These are phyloP conservation scores for Sphaerophoria rueppellii DNA, from an alignment of 2,888 invertebrate genomes.

Conservation along the genomic window DNA sequence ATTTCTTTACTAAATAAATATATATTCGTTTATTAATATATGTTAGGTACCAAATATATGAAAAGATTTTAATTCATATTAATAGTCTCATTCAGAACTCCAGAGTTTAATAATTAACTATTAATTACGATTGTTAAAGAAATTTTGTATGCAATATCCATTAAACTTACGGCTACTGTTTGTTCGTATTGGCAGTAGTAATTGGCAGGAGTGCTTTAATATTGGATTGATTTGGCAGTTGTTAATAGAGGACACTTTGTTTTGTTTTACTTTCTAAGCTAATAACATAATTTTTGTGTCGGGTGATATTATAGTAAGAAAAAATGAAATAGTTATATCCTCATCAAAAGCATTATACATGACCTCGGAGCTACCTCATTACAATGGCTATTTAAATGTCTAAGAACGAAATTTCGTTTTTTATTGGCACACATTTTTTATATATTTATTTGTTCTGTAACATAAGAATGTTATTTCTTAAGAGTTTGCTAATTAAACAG, in stretches of 20 bases:
- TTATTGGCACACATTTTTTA: conserved; percentile 44
- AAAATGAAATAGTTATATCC: conserved; percentile 54
- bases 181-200: conserved; percentile 82
- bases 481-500: conserved; percentile 3
- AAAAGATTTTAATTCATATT: conserved; percentile 73
- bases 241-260: conserved; percentile 47
- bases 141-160: conserved; percentile 60
- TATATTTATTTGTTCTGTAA: conserved; percentile 37
- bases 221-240: conserved; percentile 47
- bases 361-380: conserved; percentile 51
- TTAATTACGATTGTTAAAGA: conserved; percentile 53
- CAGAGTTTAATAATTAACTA: conserved; percentile 54
- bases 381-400: conserved; percentile 21
- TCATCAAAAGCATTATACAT: conserved; percentile 59
- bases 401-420: conserved; percentile 27
- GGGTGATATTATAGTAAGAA: conserved; percentile 39
- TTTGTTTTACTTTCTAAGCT: conserved; percentile 44
- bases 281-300: conserved; percentile 41
- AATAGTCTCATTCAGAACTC: conserved; percentile 82
- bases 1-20: conserved; percentile 57
- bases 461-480: conserved; percentile 15
- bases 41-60: conserved; percentile 44
- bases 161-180: conserved; percentile 81
- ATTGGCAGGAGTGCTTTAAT: conserved; percentile 68
- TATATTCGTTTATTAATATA: conserved; percentile 10